Evolutionary conservation across 2,888 invertebrate species (phyloP).

Genomic region (Muschampia plurimacula): DNA sequence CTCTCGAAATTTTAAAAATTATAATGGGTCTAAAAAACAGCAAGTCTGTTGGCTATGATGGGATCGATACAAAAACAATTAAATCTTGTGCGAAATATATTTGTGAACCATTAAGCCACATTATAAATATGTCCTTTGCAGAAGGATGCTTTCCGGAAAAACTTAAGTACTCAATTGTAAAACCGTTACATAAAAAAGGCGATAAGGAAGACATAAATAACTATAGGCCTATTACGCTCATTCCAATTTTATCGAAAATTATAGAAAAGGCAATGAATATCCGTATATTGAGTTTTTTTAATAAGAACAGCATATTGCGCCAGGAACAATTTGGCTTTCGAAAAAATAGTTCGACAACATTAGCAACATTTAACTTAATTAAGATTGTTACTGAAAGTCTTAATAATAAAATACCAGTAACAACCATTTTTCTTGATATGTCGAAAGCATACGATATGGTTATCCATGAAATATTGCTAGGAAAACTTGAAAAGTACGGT

Average conservation of each 20-base stretch:
- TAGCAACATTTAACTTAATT: constrained; percentile 36
- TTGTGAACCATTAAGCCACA: constrained; percentile 5
- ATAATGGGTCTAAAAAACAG: constrained; percentile 15
- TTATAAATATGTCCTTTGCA: constrained; percentile 18
- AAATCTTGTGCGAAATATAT: constrained; percentile 16
- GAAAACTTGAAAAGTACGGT: constrained; percentile 38
- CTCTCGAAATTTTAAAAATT: constrained; percentile 8
- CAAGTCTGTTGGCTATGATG: constrained; percentile 16
- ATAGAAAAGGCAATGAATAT: constrained; percentile 7
- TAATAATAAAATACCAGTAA: constrained; percentile 30
- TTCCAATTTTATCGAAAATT: background rate
- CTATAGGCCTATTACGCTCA: background rate
- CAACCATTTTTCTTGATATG: too few species aligned
- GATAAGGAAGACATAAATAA: background rate
- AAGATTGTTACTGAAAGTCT: constrained; percentile 31
- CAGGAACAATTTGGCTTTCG: constrained; percentile 37
- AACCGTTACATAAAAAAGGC: constrained; percentile 9
- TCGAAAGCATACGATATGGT: too few species aligned
- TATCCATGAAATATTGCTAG: constrained; percentile 23
- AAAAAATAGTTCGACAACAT: constrained; percentile 37
- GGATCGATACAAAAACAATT: constrained; percentile 8
- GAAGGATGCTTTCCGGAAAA: constrained; percentile 18
- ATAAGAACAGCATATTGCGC: constrained; percentile 16
- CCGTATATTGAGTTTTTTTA: constrained; percentile 25
- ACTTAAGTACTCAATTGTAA: constrained; percentile 7